These are phyloP conservation scores for Dromius quadrimaculatus DNA, from an alignment of 2,888 invertebrate species.

Conservation along the genomic window DNA sequence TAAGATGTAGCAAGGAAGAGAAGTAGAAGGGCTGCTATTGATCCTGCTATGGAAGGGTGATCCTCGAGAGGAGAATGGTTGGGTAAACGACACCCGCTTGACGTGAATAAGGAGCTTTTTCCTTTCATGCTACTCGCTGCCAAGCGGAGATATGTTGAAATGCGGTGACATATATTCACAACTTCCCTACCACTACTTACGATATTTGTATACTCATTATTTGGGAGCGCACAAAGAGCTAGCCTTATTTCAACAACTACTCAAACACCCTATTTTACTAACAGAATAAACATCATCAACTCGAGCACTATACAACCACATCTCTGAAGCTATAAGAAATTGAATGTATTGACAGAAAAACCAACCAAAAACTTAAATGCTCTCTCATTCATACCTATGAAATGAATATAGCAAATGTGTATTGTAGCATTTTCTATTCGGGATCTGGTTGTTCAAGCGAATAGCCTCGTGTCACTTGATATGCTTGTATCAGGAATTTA, in stretches of 20 bases:
- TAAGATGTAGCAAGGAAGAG: conserved; percentile 31
- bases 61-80: conserved; percentile 4
- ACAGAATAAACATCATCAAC: not conserved
- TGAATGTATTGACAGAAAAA: too few species aligned
- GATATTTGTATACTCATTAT: conserved; percentile 35
- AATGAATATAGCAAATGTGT: too few species aligned
- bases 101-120: conserved; percentile 37
- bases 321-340: too few species aligned
- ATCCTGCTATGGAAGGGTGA: conserved; percentile 5
- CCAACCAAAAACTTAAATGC: too few species aligned
- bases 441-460: too few species aligned
- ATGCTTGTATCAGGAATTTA: too few species aligned
- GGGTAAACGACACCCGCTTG: conserved; percentile 40
- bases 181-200: conserved; percentile 26
- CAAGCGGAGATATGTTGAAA: conserved; percentile 36
- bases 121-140: conserved; percentile 28
- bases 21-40: conserved; percentile 32
- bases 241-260: conserved; percentile 21
- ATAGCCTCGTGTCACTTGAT: too few species aligned
- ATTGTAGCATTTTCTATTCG: too few species aligned
- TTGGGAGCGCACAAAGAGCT: conserved; percentile 8
- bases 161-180: conserved; percentile 37
- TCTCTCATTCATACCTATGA: too few species aligned
- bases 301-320: too few species aligned
- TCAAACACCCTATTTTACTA: conserved; percentile 9